Conservation (phyloP, 2,113 vertebrate genomes). For the Chloroceryle aenea region DNA sequence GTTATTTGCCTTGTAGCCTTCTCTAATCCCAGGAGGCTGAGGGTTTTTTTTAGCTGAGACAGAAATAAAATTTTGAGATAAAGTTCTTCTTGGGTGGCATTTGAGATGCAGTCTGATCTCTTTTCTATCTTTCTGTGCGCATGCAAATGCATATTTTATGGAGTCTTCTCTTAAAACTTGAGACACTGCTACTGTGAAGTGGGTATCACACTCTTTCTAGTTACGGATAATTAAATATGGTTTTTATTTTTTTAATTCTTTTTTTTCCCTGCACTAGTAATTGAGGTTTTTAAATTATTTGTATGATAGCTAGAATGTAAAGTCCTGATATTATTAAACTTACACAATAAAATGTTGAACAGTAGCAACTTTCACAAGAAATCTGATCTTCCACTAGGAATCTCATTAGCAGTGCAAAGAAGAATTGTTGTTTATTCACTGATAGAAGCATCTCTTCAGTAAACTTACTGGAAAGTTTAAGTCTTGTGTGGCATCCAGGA, state of each 20-base stretch:
- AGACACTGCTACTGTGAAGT: not conserved
- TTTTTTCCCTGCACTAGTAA: not conserved
- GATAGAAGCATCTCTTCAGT: not conserved
- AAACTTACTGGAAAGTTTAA: not conserved
- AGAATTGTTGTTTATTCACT: not conserved
- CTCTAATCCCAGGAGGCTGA: not conserved
- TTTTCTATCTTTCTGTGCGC: not conserved
- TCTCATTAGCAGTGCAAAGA: not conserved
- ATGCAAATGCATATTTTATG: conserved; percentile 20
- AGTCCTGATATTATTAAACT: not conserved
- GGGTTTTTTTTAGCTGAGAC: not conserved
- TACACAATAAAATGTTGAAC: not conserved
- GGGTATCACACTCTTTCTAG: not conserved
- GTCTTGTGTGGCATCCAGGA: not conserved
- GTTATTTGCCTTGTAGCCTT: not conserved
- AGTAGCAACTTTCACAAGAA: not conserved
- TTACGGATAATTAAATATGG: not conserved
- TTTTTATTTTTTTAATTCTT: not conserved
- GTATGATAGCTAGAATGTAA: not conserved
- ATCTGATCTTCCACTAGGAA: not conserved
- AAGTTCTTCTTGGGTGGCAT: not conserved
- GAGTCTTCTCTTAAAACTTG: not conserved
- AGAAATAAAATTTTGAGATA: conserved; percentile 1
- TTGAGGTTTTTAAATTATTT: not conserved
- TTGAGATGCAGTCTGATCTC: conserved; percentile 48